Conservation (phyloP, 2,797 vertebrate genomes). For the Clarias laeviceps region DNA sequence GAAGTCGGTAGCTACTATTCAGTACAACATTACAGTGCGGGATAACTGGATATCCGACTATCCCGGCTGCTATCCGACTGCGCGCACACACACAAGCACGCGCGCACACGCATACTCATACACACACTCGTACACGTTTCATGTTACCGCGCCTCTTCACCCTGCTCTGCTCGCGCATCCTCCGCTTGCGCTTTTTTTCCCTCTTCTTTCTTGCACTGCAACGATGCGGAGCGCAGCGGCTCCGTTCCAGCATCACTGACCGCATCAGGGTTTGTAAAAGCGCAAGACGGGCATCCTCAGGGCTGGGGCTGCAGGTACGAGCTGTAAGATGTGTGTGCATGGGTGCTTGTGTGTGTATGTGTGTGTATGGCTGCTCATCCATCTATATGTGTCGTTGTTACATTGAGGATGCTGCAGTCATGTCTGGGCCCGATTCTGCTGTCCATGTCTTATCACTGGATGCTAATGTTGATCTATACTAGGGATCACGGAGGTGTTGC, state of each 20-base stretch:
- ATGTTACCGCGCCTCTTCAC: slow-evolving; percentile 17
- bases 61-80: slow-evolving; percentile 55
- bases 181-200: background rate
- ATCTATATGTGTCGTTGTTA: slow-evolving; percentile 18
- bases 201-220: slow-evolving; percentile 23
- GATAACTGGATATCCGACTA: slow-evolving; percentile 57
- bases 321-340: background rate
- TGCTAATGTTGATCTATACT: slow-evolving; percentile 15
- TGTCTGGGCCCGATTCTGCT: slow-evolving; percentile 12
- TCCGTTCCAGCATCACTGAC: slow-evolving; percentile 20
- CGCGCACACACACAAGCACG: background rate
- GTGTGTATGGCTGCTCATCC: slow-evolving; percentile 2
- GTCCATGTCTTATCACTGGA: slow-evolving; percentile 12
- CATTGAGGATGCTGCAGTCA: slow-evolving; percentile 34
- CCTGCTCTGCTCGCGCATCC: slow-evolving; percentile 1
- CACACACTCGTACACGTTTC: background rate
- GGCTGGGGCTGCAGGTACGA: slow-evolving; percentile 22
- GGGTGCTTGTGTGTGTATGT: background rate
- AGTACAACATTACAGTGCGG: slow-evolving; percentile 67
- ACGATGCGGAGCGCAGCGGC: slow-evolving; percentile 31
- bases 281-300: slow-evolving; percentile 14
- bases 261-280: background rate
- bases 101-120: background rate
- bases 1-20: slow-evolving; percentile 1
- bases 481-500: background rate